phyloP scores from a whole-genome alignment of 1,140 invertebrate species.

The Heliconius hewitsoni region DNA sequence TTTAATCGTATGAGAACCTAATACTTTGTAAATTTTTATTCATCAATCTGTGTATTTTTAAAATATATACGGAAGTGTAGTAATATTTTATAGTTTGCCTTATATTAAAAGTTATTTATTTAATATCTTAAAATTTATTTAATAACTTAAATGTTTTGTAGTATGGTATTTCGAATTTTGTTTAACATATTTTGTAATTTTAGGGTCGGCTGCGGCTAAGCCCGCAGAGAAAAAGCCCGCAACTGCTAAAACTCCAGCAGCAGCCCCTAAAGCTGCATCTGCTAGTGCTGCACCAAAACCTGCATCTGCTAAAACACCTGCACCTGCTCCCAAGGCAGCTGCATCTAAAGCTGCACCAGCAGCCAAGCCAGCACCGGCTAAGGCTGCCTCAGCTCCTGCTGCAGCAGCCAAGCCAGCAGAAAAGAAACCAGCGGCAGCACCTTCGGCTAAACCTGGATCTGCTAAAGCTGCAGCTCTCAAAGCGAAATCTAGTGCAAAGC shows the following conservation, averaged over 20 bases:
- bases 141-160: too few species aligned
- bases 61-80: neutral
- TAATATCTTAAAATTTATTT: too few species aligned
- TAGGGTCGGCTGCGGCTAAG: constrained; percentile 73
- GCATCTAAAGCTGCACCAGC: constrained; percentile 64
- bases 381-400: constrained; percentile 78
- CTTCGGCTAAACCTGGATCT: constrained; percentile 77
- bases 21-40: neutral
- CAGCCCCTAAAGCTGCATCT: constrained; percentile 67
- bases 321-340: constrained; percentile 68
- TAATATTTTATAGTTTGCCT: neutral
- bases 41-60: neutral
- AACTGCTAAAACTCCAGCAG: constrained; percentile 80
- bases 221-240: constrained; percentile 85
- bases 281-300: constrained; percentile 59
- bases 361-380: constrained; percentile 78
- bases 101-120: neutral
- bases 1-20: neutral
- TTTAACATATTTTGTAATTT: constrained; percentile 31
- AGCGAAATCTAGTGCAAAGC: constrained; percentile 81
- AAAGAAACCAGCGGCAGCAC: constrained; percentile 72
- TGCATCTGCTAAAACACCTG: constrained; percentile 66
- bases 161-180: neutral
- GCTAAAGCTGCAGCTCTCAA: constrained; percentile 82
- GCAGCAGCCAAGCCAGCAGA: constrained; percentile 77